A percentile compares a stretch with the other conserved stretches of the same genome.
Evolutionary conservation across 2,888 invertebrate genomes (phyloP).

Genomic region (Ophion ellenae): DNA sequence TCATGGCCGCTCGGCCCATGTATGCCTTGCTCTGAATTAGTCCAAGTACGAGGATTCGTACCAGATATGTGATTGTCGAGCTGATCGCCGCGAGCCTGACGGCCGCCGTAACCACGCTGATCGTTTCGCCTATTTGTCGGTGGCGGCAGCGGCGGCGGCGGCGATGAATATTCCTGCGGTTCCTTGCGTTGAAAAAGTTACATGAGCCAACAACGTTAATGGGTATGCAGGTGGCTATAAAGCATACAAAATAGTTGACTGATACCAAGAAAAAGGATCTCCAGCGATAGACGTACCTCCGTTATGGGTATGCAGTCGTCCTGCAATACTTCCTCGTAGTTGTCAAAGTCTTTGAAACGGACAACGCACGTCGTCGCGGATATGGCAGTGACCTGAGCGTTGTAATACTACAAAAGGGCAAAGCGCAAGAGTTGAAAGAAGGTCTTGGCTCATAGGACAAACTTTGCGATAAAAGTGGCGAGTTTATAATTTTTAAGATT

Average conservation of each 20-base stretch:
- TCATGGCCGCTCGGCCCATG: too few relatives aligned
- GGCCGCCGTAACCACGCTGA: constrained; percentile 76
- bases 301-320: constrained; percentile 91
- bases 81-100: constrained; percentile 78
- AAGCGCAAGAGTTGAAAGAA: not conserved
- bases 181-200: constrained; percentile 47
- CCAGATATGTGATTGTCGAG: constrained; percentile 76
- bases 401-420: constrained; percentile 88
- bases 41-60: constrained; percentile 59
- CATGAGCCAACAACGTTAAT: not conserved
- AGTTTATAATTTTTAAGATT: constrained; percentile 2
- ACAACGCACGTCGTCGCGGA: constrained; percentile 94
- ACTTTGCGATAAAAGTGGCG: too few relatives aligned
- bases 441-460: not conserved
- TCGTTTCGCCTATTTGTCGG: constrained; percentile 71
- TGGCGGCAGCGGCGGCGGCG: constrained; percentile 32
- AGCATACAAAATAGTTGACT: constrained; percentile 21
- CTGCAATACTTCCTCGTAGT: constrained; percentile 94
- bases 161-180: constrained; percentile 68
- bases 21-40: not conserved
- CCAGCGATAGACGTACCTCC: constrained; percentile 42
- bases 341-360: constrained; percentile 94
- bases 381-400: constrained; percentile 92
- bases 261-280: not conserved
- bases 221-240: not conserved